Percentiles rank a stretch among this genome's conserved stretches.
phyloP scores from a whole-genome alignment of 2,888 invertebrate genomes.

The Mylabris sibirica region DNA sequence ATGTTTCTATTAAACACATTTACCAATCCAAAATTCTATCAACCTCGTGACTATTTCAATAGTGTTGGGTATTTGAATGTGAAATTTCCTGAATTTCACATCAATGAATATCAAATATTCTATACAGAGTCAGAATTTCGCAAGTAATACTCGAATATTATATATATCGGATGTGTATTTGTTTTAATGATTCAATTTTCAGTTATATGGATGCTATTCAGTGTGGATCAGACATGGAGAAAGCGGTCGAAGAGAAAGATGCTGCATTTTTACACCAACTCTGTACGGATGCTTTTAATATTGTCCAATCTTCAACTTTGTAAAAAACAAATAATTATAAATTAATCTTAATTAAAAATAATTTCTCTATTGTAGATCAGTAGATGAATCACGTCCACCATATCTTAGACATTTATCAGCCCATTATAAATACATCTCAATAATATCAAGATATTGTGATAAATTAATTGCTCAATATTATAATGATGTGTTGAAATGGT shows the following conservation, averaged over 20 bases:
- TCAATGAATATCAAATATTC: conserved; percentile 47
- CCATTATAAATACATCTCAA: conserved; percentile 37
- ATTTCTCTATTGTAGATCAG: conserved; percentile 15
- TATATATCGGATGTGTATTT: no score
- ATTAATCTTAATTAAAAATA: background rate
- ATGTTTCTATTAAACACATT: conserved; percentile 50
- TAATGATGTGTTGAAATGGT: conserved; percentile 35
- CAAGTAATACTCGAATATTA: no score
- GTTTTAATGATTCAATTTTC: background rate
- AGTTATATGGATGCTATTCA: background rate
- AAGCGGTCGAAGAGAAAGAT: background rate
- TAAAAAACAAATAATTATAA: background rate
- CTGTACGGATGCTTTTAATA: background rate
- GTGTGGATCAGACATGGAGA: background rate
- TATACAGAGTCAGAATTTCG: conserved; percentile 45
- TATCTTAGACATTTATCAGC: conserved; percentile 42
- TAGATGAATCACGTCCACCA: conserved; percentile 25
- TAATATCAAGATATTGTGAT: conserved; percentile 38
- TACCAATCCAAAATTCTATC: conserved; percentile 43
- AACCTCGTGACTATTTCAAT: conserved; percentile 45
- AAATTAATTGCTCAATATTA: conserved; percentile 34
- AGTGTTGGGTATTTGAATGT: conserved; percentile 37
- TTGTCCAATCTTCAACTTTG: background rate
- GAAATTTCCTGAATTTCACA: conserved; percentile 43
- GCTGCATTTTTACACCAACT: background rate